phyloP scores from a whole-genome alignment of 2,888 invertebrate species.

The Hydrotaea diabolus region DNA sequence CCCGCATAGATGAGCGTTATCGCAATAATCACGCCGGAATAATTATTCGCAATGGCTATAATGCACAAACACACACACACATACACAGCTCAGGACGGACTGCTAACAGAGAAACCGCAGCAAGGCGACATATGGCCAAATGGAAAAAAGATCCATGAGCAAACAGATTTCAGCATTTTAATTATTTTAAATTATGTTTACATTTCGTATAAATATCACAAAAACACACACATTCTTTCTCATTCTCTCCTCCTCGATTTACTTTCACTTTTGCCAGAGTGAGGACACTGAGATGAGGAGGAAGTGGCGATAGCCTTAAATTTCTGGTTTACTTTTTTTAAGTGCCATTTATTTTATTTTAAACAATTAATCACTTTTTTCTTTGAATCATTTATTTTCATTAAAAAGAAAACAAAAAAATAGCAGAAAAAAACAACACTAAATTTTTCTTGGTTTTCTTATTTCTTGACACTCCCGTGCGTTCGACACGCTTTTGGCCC shows the following conservation, averaged over 20 bases:
- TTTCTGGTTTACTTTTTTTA: not conserved
- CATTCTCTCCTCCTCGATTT: not conserved
- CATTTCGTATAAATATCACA: slow-evolving; percentile 13
- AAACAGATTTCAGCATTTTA: slow-evolving; percentile 5
- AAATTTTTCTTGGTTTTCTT: slow-evolving; percentile 23
- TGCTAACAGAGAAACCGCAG: not conserved
- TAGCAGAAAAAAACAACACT: not conserved
- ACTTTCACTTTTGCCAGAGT: not conserved
- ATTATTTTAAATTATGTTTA: slow-evolving; percentile 28
- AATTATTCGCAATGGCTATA: not conserved
- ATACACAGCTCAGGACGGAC: not conserved
- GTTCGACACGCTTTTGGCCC: slow-evolving; percentile 8
- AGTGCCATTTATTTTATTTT: slow-evolving; percentile 10
- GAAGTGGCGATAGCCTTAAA: not conserved
- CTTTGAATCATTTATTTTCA: slow-evolving; percentile 31
- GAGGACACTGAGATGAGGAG: not conserved
- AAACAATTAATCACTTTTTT: slow-evolving; percentile 37
- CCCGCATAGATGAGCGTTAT: not conserved
- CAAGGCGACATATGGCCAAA: slow-evolving; percentile 17
- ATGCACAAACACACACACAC: too few species aligned
- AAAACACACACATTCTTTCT: not conserved
- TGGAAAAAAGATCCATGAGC: slow-evolving; percentile 2
- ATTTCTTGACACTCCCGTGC: not conserved
- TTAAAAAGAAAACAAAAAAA: not conserved
- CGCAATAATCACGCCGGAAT: not conserved